These are phyloP conservation scores for Petromus typicus DNA, from an alignment of 2,113 vertebrate species.

Conservation along the genomic window DNA sequence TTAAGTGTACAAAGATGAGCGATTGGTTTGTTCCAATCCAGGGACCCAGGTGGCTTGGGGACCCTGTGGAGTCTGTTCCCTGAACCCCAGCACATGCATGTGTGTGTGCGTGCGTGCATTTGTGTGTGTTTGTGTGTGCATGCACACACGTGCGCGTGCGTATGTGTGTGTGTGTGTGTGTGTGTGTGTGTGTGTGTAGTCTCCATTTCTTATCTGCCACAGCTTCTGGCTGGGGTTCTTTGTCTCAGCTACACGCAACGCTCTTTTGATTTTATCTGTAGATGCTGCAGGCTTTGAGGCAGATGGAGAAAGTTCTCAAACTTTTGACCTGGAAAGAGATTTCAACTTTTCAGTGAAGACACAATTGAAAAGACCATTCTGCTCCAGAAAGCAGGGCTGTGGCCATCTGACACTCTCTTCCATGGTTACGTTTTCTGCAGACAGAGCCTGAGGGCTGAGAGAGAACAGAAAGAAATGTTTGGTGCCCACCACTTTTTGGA, in stretches of 20 bases:
- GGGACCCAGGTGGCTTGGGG: neutral
- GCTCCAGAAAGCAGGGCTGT: neutral
- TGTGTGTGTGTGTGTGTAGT: neutral
- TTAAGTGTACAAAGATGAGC: neutral
- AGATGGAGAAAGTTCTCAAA: neutral
- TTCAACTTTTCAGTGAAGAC: neutral
- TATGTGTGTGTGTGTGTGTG: neutral
- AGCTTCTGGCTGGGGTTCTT: too few relatives aligned
- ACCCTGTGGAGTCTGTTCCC: neutral
- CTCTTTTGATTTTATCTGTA: neutral
- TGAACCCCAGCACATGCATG: rapidly evolving
- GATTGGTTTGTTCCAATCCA: neutral
- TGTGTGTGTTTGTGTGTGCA: neutral
- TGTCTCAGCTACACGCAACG: neutral
- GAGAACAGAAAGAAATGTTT: neutral
- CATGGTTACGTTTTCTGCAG: neutral
- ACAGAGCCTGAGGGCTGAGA: neutral
- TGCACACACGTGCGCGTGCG: neutral
- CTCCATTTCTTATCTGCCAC: neutral
- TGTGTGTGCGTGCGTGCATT: neutral
- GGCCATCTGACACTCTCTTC: neutral
- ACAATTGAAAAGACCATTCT: too few relatives aligned
- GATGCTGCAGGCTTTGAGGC: neutral
- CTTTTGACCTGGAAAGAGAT: neutral
- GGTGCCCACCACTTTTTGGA: neutral